Conservation (phyloP, 2,113 vertebrate species). For the Leptodactylus fuscus region DNA sequence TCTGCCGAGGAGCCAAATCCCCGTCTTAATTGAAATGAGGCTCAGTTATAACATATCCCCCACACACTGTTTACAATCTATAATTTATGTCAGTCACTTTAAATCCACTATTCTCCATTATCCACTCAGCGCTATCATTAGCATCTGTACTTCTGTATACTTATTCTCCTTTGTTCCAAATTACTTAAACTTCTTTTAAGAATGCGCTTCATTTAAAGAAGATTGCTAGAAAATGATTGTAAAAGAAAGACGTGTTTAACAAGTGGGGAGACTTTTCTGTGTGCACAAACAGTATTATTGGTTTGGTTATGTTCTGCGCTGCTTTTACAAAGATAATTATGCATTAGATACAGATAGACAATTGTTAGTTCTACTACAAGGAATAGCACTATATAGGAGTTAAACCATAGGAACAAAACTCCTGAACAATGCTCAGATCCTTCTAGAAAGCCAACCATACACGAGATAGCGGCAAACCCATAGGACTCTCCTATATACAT, state of each 20-base stretch:
- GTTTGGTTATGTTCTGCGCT: background rate
- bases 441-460: too few relatives aligned
- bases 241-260: constrained; percentile 62
- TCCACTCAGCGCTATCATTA: constrained; percentile 92
- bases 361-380: background rate
- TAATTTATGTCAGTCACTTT: constrained; percentile 91
- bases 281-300: background rate
- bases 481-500: too few relatives aligned
- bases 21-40: constrained; percentile 88
- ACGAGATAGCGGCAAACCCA: too few relatives aligned
- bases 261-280: constrained; percentile 26
- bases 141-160: constrained; percentile 75
- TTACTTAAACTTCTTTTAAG: constrained; percentile 29
- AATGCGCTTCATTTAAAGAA: constrained; percentile 29
- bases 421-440: background rate
- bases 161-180: constrained; percentile 63
- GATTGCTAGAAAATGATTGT: constrained; percentile 1
- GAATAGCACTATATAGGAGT: background rate
- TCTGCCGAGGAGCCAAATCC: constrained; percentile 76
- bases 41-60: constrained; percentile 81
- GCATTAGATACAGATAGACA: background rate
- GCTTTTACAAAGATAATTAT: constrained; percentile 2
- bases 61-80: constrained; percentile 90
- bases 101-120: constrained; percentile 88
- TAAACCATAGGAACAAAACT: background rate